Evolutionary conservation across 1,140 invertebrate species (phyloP), one percentile per base, ranked within the genome.

Genomic region (Ceratosolen fusciceps): DNA sequence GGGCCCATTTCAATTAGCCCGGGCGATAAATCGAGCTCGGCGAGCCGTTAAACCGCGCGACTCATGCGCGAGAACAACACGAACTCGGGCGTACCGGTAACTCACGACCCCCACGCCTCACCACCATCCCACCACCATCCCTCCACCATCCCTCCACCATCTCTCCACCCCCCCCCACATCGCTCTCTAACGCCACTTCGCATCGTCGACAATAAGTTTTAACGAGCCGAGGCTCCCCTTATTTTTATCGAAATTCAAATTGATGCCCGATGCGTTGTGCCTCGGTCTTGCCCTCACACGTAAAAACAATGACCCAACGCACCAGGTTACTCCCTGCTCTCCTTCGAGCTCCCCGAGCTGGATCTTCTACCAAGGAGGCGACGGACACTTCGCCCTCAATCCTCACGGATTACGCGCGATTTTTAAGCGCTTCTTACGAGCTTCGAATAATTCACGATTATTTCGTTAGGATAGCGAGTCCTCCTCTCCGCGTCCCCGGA

Each of bases 1-100:
- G 34, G 16, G 34, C 67, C 65, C 60, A 43, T 56, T 74, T 79
- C 60, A 74, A 74, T 79, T 79, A 67, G 60, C 58, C 39, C 37
- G 16, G 31, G 14, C 60, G 71, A 79, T 74, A 79, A 74, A 79
- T 74, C 58, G 71, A 56, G 37, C 56, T 12, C 31, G 54, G 26
- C 34, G 67, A 9, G 54, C 77, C 58, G 58, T 79, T 73, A 73
- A 52, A 54, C 49, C 39, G 39, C 12, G 5, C 39, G 21, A 26
- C 19, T 68, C 26, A 10, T 24, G 16, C 52, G 5, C 52, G 5
- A 56, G 4, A 16, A 4, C 3, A 24, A 10, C 5, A 8, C 52
- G 52, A 56, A 43, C 5, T 7, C 39, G 39, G 39, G 5, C 39
- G 39, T 7, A 26, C 10, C 54, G 54, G 54, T 26, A 26, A 9